Conservation (phyloP, 2,113 vertebrate genomes). For the Nannobrachium achirus region DNA sequence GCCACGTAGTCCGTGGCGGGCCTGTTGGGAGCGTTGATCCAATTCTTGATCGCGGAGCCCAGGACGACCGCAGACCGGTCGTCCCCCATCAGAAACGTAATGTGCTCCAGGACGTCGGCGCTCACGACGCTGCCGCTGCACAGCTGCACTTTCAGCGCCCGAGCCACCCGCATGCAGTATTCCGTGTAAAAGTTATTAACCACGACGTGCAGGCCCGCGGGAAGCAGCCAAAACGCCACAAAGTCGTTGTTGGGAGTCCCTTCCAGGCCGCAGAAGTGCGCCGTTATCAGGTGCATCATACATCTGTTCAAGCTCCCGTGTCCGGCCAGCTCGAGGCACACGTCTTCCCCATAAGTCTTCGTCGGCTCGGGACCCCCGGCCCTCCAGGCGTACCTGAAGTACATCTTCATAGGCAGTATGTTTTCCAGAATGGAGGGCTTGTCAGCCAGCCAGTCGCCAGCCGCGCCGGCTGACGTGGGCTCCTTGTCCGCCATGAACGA, state of each 20-base stretch:
- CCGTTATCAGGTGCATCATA: constrained; percentile 2
- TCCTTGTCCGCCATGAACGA: background rate
- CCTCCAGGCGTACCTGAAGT: constrained; percentile 1
- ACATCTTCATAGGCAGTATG: constrained; percentile 4
- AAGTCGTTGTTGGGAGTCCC: background rate
- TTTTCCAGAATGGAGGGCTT: constrained; percentile 1
- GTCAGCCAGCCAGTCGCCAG: constrained; percentile 1
- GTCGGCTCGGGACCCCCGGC: background rate
- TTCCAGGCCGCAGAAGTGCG: background rate
- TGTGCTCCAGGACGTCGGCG: background rate
- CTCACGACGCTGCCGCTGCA: background rate
- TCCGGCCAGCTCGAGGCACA: constrained; percentile 5
- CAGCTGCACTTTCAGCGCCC: background rate
- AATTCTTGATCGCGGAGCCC: background rate
- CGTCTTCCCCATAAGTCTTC: background rate
- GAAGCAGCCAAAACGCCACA: background rate
- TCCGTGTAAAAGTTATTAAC: constrained; percentile 5
- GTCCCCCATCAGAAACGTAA: background rate
- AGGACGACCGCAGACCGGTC: background rate
- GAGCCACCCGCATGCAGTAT: constrained; percentile 1
- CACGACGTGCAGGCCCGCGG: background rate
- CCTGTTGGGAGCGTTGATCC: background rate
- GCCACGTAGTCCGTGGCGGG: background rate
- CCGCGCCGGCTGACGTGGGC: background rate
- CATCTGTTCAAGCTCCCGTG: constrained; percentile 3